Evolutionary conservation across 2,888 invertebrate species (phyloP).

Genomic region (Sarcophaga rosellei): DNA sequence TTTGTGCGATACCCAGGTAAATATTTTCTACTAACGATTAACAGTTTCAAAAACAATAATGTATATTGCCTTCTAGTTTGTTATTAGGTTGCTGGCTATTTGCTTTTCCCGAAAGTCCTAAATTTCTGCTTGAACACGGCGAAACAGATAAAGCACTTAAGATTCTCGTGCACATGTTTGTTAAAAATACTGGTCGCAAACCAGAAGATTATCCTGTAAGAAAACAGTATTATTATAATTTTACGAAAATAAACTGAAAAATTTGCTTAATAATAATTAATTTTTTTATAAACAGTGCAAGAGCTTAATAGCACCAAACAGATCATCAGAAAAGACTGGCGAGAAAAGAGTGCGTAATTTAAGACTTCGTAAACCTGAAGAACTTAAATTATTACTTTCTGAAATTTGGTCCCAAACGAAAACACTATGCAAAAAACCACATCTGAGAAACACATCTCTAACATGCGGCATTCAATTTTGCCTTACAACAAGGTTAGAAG

Average conservation of each 20-base stretch:
- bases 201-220: conserved; percentile 88
- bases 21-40: background rate
- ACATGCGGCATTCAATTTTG: conserved; percentile 93
- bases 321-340: conserved; percentile 62
- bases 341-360: conserved; percentile 86
- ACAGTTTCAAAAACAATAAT: background rate
- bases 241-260: conserved; percentile 1
- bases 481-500: conserved; percentile 86
- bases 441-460: conserved; percentile 88
- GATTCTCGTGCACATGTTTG: conserved; percentile 86
- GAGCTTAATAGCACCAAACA: conserved; percentile 84
- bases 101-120: conserved; percentile 91
- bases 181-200: conserved; percentile 87
- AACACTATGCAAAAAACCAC: conserved; percentile 88
- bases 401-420: conserved; percentile 90
- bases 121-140: conserved; percentile 90
- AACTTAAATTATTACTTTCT: conserved; percentile 85
- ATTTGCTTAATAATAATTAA: conserved; percentile 7
- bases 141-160: conserved; percentile 89
- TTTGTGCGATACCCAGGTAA: conserved; percentile 87
- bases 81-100: conserved; percentile 84
- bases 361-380: conserved; percentile 87
- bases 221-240: conserved; percentile 2
- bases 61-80: conserved; percentile 71
- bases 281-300: conserved; percentile 83